Percentiles rank a stretch among this genome's conserved stretches.
phyloP scores from a whole-genome alignment of 2,113 vertebrate species.

The Podarcis muralis region DNA sequence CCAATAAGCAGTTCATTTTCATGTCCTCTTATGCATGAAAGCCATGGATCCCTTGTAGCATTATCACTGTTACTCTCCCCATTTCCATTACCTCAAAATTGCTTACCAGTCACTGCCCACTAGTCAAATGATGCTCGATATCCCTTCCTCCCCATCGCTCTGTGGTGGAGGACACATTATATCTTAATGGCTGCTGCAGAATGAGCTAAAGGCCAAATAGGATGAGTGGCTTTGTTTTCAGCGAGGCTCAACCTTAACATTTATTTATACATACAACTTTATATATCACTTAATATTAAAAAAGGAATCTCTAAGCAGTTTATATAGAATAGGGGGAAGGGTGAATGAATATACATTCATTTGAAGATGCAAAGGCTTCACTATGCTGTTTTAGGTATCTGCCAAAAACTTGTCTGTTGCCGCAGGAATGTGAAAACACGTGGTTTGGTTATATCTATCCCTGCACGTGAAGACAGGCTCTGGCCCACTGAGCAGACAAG shows the following conservation, averaged over 20 bases:
- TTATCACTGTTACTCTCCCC: neutral
- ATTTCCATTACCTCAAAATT: neutral
- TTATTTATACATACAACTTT: too few relatives aligned
- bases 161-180: neutral
- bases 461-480: too few relatives aligned
- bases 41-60: neutral
- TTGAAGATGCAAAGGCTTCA: too few relatives aligned
- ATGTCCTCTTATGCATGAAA: neutral
- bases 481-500: too few relatives aligned
- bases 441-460: too few relatives aligned
- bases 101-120: neutral
- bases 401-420: neutral
- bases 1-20: neutral
- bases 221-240: neutral
- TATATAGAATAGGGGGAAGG: too few relatives aligned
- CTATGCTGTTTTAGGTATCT: neutral
- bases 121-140: neutral
- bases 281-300: too few relatives aligned
- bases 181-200: neutral
- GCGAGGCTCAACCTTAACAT: neutral
- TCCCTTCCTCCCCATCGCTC: neutral
- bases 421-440: too few relatives aligned
- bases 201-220: neutral
- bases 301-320: too few relatives aligned
- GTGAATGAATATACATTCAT: too few relatives aligned